phyloP scores from a whole-genome alignment of 2,113 vertebrate genomes.

The Thunnus thynnus region DNA sequence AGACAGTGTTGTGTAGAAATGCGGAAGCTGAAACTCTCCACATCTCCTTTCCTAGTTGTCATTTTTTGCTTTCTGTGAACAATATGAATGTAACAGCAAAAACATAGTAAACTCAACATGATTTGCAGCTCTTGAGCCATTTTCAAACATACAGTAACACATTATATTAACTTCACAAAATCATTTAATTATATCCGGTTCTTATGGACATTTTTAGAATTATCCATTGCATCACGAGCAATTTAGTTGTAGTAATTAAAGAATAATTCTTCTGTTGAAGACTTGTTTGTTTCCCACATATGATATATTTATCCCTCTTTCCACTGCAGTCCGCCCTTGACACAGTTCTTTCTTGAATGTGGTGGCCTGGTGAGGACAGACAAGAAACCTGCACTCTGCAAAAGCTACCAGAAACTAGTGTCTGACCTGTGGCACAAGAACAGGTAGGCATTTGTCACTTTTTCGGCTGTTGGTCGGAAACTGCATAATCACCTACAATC shows the following conservation, averaged over 20 bases:
- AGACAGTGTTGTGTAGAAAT: constrained; percentile 12
- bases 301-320: constrained; percentile 11
- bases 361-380: constrained; percentile 94
- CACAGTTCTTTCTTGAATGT: constrained; percentile 96
- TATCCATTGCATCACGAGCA: background rate
- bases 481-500: background rate
- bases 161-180: background rate
- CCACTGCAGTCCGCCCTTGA: constrained; percentile 92
- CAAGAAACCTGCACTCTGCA: constrained; percentile 98
- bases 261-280: background rate
- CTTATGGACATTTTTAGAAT: background rate
- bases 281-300: background rate
- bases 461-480: background rate
- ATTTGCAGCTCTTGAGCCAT: background rate
- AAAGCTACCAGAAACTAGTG: constrained; percentile 98
- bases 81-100: background rate
- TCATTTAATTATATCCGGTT: background rate
- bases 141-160: background rate
- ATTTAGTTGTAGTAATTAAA: background rate
- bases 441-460: constrained; percentile 83
- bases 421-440: constrained; percentile 98
- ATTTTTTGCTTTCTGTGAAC: background rate
- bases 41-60: background rate
- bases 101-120: background rate
- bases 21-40: background rate